A percentile compares a stretch with the other conserved stretches of the same genome.
Conservation (phyloP, 2,113 vertebrate genomes). For the Orthochromis malagaraziensis region DNA sequence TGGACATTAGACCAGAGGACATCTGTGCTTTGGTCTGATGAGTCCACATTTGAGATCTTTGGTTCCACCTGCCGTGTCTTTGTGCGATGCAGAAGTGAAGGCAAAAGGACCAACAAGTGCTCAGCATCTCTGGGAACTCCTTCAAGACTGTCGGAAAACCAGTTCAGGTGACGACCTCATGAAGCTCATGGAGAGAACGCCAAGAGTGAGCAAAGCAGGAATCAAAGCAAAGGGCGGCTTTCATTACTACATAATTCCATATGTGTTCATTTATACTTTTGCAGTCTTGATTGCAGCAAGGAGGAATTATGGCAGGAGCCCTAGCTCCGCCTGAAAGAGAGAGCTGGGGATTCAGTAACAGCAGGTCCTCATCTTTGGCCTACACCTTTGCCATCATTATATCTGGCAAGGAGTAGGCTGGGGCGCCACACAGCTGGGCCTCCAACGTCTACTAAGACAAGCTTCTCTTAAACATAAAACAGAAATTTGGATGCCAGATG, state of each 20-base stretch:
- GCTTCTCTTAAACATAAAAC: neutral
- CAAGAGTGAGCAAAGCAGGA: neutral
- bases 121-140: neutral
- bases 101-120: neutral
- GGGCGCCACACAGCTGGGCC: too few species aligned
- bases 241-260: neutral
- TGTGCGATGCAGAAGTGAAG: accelerated
- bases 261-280: neutral
- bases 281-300: accelerated
- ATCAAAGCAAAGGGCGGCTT: neutral
- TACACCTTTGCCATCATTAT: neutral
- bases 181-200: neutral
- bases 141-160: neutral
- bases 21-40: too few species aligned
- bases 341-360: neutral
- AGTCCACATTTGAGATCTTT: accelerated
- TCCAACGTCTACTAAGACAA: neutral
- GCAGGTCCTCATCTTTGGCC: neutral
- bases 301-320: neutral
- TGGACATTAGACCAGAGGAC: too few species aligned
- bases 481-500: neutral
- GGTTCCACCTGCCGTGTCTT: too few species aligned
- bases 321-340: accelerated
- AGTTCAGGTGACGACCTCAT: accelerated
- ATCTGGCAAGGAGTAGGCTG: neutral